A percentile compares a stretch with the other conserved stretches of the same genome.
Conservation (phyloP, 2,113 vertebrate species). For the Zosterops lateralis region DNA sequence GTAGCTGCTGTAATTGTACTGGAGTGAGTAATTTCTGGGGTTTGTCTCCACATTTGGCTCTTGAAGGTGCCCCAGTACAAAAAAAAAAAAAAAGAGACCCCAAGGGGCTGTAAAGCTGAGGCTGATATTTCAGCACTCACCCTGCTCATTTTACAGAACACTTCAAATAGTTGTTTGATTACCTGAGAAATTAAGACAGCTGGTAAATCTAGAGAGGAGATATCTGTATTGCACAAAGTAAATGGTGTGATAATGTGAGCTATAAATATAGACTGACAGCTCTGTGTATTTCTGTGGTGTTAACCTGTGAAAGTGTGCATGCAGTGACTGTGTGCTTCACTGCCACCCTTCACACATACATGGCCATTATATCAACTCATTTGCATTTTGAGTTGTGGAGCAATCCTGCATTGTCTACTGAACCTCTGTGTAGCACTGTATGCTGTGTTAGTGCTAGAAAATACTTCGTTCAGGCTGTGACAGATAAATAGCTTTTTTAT, state of each 20-base stretch:
- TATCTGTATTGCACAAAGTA: not conserved
- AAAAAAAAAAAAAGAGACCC: not conserved
- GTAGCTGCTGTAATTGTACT: not conserved
- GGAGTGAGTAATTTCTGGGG: not conserved
- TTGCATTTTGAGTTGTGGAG: slow-evolving; percentile 55
- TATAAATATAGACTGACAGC: slow-evolving; percentile 60
- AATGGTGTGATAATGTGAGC: slow-evolving; percentile 18
- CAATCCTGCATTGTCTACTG: slow-evolving; percentile 45
- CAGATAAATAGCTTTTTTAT: not conserved
- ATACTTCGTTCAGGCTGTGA: not conserved
- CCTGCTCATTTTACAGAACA: not conserved
- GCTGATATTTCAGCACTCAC: not conserved
- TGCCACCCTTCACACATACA: slow-evolving; percentile 52
- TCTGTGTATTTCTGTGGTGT: slow-evolving; percentile 61
- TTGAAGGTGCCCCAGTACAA: not conserved
- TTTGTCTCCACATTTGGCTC: not conserved
- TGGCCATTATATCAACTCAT: slow-evolving; percentile 49
- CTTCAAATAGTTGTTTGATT: not conserved
- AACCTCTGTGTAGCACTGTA: slow-evolving; percentile 5
- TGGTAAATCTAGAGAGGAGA: not conserved
- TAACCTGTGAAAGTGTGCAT: slow-evolving; percentile 62
- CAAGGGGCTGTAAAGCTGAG: not conserved
- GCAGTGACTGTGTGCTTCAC: slow-evolving; percentile 53
- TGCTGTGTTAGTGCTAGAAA: not conserved
- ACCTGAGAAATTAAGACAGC: slow-evolving; percentile 9